These are phyloP conservation scores for Euplexia lucipara DNA, from an alignment of 2,888 invertebrate species.

Conservation along the genomic window DNA sequence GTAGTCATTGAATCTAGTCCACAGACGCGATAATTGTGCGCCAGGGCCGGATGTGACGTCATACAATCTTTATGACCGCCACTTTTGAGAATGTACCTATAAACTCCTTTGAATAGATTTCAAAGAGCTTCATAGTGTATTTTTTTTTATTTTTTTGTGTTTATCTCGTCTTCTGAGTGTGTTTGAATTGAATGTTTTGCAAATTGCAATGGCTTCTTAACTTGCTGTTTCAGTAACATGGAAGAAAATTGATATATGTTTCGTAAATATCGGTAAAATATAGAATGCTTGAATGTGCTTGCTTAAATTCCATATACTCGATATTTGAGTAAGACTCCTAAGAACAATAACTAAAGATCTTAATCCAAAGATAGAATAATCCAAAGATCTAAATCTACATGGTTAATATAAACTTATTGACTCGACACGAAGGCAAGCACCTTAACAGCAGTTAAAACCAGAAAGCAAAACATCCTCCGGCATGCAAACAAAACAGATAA, in stretches of 20 bases:
- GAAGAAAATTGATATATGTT: no score
- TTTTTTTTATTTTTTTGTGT: slow-evolving; percentile 37
- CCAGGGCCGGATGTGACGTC: slow-evolving; percentile 61
- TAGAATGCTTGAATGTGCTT: background rate
- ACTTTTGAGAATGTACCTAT: slow-evolving; percentile 55
- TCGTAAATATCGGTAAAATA: background rate
- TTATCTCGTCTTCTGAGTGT: slow-evolving; percentile 18
- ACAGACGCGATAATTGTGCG: slow-evolving; percentile 61
- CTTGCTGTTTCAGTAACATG: background rate
- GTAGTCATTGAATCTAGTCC: slow-evolving; percentile 61
- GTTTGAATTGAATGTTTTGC: slow-evolving; percentile 4
- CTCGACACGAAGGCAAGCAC: background rate
- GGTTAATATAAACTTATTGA: background rate
- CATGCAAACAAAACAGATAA: slow-evolving; percentile 21
- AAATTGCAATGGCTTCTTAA: slow-evolving; percentile 1
- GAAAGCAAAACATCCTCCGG: slow-evolving; percentile 6
- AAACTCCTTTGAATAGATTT: slow-evolving; percentile 61
- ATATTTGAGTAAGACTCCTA: background rate
- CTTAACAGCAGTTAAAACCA: slow-evolving; percentile 2
- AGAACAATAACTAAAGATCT: no score
- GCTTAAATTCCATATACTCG: background rate
- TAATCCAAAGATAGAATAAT: no score
- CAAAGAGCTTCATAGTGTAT: slow-evolving; percentile 42
- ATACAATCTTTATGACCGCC: slow-evolving; percentile 60
- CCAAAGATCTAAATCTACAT: background rate